These are phyloP conservation scores for Aythya baeri DNA, from an alignment of 2,113 vertebrate species.

Conservation along the genomic window DNA sequence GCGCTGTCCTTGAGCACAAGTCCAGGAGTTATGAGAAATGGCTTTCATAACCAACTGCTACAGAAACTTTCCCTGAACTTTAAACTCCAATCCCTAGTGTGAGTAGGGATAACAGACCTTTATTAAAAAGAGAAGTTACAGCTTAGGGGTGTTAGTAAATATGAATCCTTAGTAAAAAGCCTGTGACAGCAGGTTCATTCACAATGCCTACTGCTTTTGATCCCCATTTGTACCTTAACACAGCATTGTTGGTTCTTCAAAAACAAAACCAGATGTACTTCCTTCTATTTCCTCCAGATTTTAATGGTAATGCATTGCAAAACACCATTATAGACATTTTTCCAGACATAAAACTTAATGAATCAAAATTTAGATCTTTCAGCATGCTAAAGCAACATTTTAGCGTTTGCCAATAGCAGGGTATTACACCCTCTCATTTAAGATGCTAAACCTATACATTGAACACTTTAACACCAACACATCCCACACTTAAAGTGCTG, in stretches of 20 bases:
- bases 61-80: not conserved
- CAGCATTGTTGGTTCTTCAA: not conserved
- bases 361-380: not conserved
- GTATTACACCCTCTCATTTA: not conserved
- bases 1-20: not conserved
- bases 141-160: not conserved
- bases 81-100: not conserved
- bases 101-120: not conserved
- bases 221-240: not conserved
- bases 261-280: fast-evolving
- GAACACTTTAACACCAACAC: not conserved
- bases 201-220: not conserved
- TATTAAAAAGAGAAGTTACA: not conserved
- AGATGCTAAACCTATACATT: not conserved
- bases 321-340: not conserved
- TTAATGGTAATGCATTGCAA: not conserved
- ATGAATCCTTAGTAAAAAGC: not conserved
- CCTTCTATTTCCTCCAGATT: not conserved
- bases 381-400: not conserved
- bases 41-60: not conserved
- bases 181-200: not conserved
- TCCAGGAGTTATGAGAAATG: not conserved
- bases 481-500: not conserved
- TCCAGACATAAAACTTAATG: not conserved
- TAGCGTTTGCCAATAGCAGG: not conserved